phyloP scores from a whole-genome alignment of 2,797 vertebrate genomes.

The Scolopax rusticola region DNA sequence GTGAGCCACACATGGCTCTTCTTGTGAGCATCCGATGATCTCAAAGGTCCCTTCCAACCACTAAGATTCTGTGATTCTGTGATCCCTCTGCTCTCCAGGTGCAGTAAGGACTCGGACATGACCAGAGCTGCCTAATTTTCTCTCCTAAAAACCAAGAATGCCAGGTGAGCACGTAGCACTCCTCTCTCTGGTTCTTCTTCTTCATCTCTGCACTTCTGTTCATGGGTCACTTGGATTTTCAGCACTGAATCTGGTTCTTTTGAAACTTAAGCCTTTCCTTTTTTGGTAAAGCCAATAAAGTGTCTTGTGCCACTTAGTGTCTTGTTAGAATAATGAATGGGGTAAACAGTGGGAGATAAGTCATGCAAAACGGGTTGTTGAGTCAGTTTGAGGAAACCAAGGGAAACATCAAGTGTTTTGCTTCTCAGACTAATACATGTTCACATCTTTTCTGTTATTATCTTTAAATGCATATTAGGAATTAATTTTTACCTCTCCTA shows the following conservation, averaged over 20 bases:
- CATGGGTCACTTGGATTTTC: background rate
- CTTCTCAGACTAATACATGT: background rate
- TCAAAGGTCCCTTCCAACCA: too few species aligned
- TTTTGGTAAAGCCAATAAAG: background rate
- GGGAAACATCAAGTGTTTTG: background rate
- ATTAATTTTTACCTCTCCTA: background rate
- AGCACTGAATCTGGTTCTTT: background rate
- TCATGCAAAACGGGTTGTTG: background rate
- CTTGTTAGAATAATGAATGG: constrained; percentile 36
- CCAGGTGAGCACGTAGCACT: background rate
- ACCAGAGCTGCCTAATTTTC: background rate
- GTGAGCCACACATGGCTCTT: background rate
- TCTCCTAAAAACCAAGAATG: background rate
- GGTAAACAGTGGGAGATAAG: constrained; percentile 16
- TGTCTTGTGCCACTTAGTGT: background rate
- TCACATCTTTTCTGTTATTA: background rate
- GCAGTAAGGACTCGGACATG: background rate
- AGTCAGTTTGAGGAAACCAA: background rate
- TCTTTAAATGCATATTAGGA: background rate
- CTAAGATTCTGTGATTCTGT: too few species aligned
- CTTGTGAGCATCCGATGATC: background rate
- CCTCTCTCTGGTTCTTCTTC: background rate
- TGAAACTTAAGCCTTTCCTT: background rate
- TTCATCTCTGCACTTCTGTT: background rate
- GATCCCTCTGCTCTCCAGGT: background rate